These are phyloP conservation scores for Mycteria americana DNA, from an alignment of 2,797 vertebrate species.

Conservation along the genomic window DNA sequence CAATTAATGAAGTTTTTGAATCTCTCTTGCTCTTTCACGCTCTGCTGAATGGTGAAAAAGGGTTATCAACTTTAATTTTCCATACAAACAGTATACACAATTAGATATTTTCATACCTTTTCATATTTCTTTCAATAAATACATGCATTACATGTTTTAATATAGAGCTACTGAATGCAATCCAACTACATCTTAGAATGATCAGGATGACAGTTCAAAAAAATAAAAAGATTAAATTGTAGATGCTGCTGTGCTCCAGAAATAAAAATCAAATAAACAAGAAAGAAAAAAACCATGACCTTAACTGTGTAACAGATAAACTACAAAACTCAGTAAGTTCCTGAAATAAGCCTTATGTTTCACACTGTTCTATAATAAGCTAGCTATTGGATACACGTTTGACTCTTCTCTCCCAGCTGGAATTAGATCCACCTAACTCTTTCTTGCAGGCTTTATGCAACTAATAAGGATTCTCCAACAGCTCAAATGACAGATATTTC, in stretches of 20 bases:
- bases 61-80: slow-evolving; percentile 67
- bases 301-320: not conserved
- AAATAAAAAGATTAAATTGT: not conserved
- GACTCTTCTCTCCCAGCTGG: not conserved
- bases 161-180: not conserved
- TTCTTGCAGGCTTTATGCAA: not conserved
- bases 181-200: not conserved
- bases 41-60: slow-evolving; percentile 53
- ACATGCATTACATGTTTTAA: not conserved
- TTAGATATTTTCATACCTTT: slow-evolving; percentile 52
- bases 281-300: not conserved
- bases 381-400: not conserved
- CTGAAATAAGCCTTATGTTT: not conserved
- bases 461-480: not conserved
- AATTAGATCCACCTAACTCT: not conserved
- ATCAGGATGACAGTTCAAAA: not conserved
- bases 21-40: slow-evolving; percentile 62
- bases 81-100: slow-evolving; percentile 41
- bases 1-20: slow-evolving; percentile 72
- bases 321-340: not conserved
- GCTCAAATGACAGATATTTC: not conserved
- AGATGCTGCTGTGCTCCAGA: not conserved
- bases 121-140: slow-evolving; percentile 40
- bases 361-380: not conserved
- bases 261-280: not conserved